Evolutionary conservation across 2,113 vertebrate genomes (phyloP).

Genomic region (Crotalus horridus): DNA sequence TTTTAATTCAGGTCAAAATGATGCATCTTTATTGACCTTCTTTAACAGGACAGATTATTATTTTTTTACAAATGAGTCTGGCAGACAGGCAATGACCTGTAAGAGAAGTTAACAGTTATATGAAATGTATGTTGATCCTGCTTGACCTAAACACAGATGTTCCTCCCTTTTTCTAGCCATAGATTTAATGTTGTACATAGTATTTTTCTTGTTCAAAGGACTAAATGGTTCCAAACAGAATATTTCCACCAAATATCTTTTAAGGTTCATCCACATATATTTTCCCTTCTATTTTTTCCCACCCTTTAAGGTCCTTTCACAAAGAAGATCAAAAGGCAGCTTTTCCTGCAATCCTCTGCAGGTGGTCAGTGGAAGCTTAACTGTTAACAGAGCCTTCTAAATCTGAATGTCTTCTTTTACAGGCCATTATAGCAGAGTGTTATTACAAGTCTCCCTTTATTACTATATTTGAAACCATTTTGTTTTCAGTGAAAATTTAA

Average conservation of each 20-base stretch:
- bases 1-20: background rate
- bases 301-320: constrained; percentile 74
- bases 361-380: constrained; percentile 74
- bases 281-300: constrained; percentile 67
- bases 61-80: constrained; percentile 38
- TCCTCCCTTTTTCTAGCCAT: constrained; percentile 37
- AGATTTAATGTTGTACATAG: constrained; percentile 61
- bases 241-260: constrained; percentile 74
- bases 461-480: constrained; percentile 51
- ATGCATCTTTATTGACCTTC: constrained; percentile 29
- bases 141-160: constrained; percentile 65
- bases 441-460: constrained; percentile 46
- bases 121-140: constrained; percentile 54
- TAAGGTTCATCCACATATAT: constrained; percentile 75
- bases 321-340: constrained; percentile 76
- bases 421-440: constrained; percentile 43
- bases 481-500: constrained; percentile 43
- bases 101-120: constrained; percentile 50
- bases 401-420: constrained; percentile 64
- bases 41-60: background rate
- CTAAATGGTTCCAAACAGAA: constrained; percentile 69
- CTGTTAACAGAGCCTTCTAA: constrained; percentile 66
- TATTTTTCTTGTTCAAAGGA: constrained; percentile 67
- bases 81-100: constrained; percentile 46
- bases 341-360: constrained; percentile 70